Evolutionary conservation across 2,113 vertebrate genomes (phyloP), one percentile per base, ranked within the genome.

Genomic region (Erinaceus europaeus): DNA sequence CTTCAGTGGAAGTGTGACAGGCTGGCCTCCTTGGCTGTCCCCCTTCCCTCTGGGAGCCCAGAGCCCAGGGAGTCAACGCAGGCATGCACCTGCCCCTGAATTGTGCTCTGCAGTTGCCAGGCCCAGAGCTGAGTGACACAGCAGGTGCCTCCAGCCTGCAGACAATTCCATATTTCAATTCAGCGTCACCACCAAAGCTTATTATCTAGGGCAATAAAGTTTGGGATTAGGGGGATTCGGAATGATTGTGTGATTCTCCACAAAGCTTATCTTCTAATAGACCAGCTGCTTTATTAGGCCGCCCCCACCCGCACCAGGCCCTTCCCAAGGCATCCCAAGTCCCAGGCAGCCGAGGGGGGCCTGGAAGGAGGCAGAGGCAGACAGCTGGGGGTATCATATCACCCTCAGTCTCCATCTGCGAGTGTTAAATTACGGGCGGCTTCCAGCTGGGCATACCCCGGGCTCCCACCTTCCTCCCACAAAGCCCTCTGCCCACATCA

Each of bases 191-290:
- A 84, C 95, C 96, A 96, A 97, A 97, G 94, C 96, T 96, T 95
- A 96, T 97, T 97, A 96, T 97, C 95, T 94, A 83, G 93, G 95
- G 93, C 94, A 96, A 96, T 97, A 97, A 97, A 96, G 92, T 95
- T 97, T 96, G 95, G 97, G 97, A 97, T 97, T 96, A 96, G 95
- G 93, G 93, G 96, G 96, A 96, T 97, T 97, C 94, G 78, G 95
- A 94, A 80, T 94, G 96, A 96, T 96, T 97, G 94, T 96, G 94
- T 96, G 96, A 89, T 95, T 97, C 95, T 97, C 93, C 95, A 94
- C 93, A 96, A 97, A 97, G 96, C 97, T 96, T 95, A 94, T 97
- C 96, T 97, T 95, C 96, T 97, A 97, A 97, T 95, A 96, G 95
- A 95, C 95, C 96, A 97, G 97, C 96, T 97, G 96, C 96, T 98